These are phyloP conservation scores for Palythoa heliodiscus DNA, from an alignment of 92 coral and sea anemone genomes.

Conservation along the genomic window DNA sequence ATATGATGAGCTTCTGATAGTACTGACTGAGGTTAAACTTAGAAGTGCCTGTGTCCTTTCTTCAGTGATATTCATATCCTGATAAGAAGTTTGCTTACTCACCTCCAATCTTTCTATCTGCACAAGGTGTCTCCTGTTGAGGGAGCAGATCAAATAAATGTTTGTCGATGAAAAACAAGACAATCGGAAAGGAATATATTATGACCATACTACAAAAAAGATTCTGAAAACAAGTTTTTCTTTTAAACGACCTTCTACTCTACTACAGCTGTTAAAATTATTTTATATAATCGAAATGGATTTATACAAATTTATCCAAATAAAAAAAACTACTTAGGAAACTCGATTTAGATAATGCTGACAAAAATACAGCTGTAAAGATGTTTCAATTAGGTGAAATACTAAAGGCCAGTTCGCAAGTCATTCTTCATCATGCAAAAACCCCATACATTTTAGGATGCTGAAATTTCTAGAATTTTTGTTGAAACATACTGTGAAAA, in stretches of 20 bases:
- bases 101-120: slow-evolving; percentile 57
- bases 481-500: not conserved
- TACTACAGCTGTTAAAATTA: not conserved
- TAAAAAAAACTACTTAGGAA: not conserved
- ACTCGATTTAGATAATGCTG: not conserved
- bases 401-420: not conserved
- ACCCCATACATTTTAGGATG: too few species aligned
- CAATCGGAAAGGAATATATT: not conserved
- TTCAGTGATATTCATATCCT: not conserved
- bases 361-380: too few species aligned
- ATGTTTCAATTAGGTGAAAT: not conserved
- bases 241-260: not conserved
- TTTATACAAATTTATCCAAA: too few species aligned
- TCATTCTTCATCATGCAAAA: too few species aligned
- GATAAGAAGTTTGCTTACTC: not conserved
- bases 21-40: too few species aligned
- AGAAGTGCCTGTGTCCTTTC: too few species aligned
- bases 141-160: not conserved
- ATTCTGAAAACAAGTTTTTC: not conserved
- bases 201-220: too few species aligned
- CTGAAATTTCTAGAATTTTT: not conserved
- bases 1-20: too few species aligned
- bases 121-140: slow-evolving; percentile 65
- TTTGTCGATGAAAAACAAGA: not conserved
- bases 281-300: too few species aligned